Evolutionary conservation across 37 sponge, comb jelly and placozoan species (phyloP).

Genomic region (Ianthella basta): DNA sequence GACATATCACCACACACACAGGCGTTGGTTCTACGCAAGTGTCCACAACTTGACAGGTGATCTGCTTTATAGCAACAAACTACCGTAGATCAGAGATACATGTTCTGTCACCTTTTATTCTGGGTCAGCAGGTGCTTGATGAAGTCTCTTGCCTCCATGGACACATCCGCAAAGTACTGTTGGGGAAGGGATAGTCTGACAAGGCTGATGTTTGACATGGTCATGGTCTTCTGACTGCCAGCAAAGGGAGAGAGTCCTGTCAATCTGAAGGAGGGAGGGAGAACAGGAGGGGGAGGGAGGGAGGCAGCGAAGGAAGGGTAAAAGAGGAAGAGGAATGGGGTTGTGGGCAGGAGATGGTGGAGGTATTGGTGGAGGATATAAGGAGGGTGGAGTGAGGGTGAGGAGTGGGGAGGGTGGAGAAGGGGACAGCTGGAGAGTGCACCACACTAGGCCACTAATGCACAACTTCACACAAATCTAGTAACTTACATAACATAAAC

Average conservation of each 20-base stretch:
- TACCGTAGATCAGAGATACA: too few species aligned
- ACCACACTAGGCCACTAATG: neutral
- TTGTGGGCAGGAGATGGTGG: neutral
- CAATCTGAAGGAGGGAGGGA: slow-evolving; percentile 44
- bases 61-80: too few species aligned
- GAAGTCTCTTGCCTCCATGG: slow-evolving; percentile 42
- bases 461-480: neutral
- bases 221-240: slow-evolving; percentile 53
- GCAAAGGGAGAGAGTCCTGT: slow-evolving; percentile 69
- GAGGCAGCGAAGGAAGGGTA: neutral
- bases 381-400: neutral
- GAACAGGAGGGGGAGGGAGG: neutral
- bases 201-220: slow-evolving; percentile 57
- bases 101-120: slow-evolving; percentile 49
- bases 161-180: slow-evolving; percentile 47
- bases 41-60: too few species aligned
- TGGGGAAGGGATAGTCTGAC: slow-evolving; percentile 40
- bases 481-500: slow-evolving; percentile 54
- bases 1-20: too few species aligned
- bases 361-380: neutral
- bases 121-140: slow-evolving; percentile 49
- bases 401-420: neutral
- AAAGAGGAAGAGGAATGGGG: neutral
- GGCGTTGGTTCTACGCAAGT: too few species aligned
- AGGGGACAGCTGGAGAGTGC: neutral